phyloP scores from a whole-genome alignment of 2,888 invertebrate genomes.

The Synergus umbraculus region DNA sequence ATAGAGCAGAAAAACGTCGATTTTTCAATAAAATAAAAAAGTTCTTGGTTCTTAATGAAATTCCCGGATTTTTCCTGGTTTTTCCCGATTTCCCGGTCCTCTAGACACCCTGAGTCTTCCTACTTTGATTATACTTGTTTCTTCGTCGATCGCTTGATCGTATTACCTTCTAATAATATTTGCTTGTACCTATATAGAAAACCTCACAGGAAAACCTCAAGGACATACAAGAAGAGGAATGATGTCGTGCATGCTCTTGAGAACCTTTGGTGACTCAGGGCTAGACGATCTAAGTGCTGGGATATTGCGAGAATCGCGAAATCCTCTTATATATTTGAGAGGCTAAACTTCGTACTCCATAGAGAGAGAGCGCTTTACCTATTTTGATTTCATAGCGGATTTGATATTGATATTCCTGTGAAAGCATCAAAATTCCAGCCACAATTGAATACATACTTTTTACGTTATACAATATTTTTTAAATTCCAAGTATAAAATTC shows the following conservation, averaged over 20 bases:
- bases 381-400: slow-evolving; percentile 20
- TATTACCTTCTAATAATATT: slow-evolving; percentile 59
- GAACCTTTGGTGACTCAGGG: slow-evolving; percentile 37
- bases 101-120: slow-evolving; percentile 1
- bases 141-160: slow-evolving; percentile 27
- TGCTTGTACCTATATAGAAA: slow-evolving; percentile 68
- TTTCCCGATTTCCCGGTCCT: too few relatives aligned
- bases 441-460: neutral
- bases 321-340: slow-evolving; percentile 38
- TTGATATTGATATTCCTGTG: neutral
- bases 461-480: neutral
- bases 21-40: too few relatives aligned
- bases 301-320: slow-evolving; percentile 32
- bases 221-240: slow-evolving; percentile 29
- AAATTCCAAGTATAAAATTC: too few relatives aligned
- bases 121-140: slow-evolving; percentile 46
- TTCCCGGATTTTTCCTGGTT: too few relatives aligned
- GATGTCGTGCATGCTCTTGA: slow-evolving; percentile 27
- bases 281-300: slow-evolving; percentile 5
- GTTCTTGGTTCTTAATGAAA: too few relatives aligned
- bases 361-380: neutral
- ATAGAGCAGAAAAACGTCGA: too few relatives aligned
- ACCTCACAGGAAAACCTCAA: slow-evolving; percentile 67
- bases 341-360: slow-evolving; percentile 2
- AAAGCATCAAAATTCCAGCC: neutral